Conservation (phyloP, 2,888 invertebrate genomes). For the Ophonus ardosiacus region DNA sequence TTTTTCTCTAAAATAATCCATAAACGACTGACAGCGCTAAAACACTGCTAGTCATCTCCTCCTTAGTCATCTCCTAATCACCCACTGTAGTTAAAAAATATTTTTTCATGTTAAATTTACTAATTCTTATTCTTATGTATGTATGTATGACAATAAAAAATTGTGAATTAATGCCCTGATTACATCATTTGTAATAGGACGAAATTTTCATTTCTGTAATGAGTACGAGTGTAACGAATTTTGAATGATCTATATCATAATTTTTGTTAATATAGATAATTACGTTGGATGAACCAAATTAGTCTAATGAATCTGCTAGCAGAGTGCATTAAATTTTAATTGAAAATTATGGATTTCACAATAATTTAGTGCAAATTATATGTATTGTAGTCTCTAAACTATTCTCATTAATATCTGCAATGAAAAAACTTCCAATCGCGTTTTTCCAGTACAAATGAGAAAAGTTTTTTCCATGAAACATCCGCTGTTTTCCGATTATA, state of each 20-base stretch:
- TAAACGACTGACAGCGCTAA: too few species aligned
- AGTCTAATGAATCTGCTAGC: constrained; percentile 7
- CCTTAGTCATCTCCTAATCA: too few species aligned
- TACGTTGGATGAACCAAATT: constrained; percentile 7
- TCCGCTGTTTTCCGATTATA: not conserved
- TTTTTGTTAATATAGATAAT: constrained; percentile 11
- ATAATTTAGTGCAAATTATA: not conserved
- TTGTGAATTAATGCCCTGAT: too few species aligned
- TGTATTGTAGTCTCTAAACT: not conserved
- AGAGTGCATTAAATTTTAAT: constrained; percentile 38
- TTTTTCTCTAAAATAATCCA: too few species aligned
- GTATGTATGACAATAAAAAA: too few species aligned
- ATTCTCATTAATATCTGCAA: not conserved
- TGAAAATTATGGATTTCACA: constrained; percentile 7
- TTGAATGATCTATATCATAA: not conserved
- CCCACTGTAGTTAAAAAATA: too few species aligned
- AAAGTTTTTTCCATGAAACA: constrained; percentile 14
- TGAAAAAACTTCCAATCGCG: constrained; percentile 13
- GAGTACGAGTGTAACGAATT: not conserved
- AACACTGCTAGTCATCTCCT: too few species aligned
- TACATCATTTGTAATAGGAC: too few species aligned
- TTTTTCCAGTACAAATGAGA: constrained; percentile 14
- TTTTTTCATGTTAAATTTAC: too few species aligned
- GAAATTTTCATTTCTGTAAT: not conserved
- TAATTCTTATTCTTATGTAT: too few species aligned